These are phyloP conservation scores for Scelioninae gen. 1 DNA, from an alignment of 2,888 invertebrate genomes.

Conservation along the genomic window DNA sequence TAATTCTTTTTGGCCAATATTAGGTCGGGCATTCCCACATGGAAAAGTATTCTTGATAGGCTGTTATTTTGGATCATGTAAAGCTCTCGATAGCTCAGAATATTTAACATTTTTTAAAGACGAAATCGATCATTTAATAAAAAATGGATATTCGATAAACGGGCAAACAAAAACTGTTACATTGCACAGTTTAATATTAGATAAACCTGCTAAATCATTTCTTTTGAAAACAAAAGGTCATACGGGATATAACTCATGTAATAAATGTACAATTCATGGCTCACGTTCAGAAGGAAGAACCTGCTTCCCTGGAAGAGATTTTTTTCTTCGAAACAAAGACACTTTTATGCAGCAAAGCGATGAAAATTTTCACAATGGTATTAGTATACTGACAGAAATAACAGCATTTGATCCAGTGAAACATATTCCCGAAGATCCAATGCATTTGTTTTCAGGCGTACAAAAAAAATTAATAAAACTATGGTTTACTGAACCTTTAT, in stretches of 20 bases:
- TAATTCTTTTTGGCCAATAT: conserved; percentile 28
- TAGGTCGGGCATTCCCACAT: conserved; percentile 5
- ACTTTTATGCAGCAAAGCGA: conserved; percentile 3
- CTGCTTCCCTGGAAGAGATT: conserved; percentile 5
- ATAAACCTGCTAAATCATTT: conserved; percentile 41
- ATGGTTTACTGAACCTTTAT: too few relatives aligned
- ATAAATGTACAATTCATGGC: conserved; percentile 22
- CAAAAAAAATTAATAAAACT: conserved; percentile 8
- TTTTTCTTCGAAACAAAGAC: conserved; percentile 24
- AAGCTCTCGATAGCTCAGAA: conserved; percentile 12
- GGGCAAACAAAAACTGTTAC: conserved; percentile 2
- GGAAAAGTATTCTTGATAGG: conserved; percentile 29
- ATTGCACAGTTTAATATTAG: conserved; percentile 27
- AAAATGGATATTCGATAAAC: neutral
- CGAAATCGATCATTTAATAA: conserved; percentile 3
- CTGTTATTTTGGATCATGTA: conserved; percentile 17
- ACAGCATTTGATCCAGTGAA: neutral
- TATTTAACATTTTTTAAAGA: conserved; percentile 4
- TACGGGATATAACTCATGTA: conserved; percentile 25
- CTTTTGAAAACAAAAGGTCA: conserved; percentile 34
- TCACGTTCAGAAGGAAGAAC: conserved; percentile 1
- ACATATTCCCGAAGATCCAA: conserved; percentile 11
- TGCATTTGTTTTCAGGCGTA: conserved; percentile 20
- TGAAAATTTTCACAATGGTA: neutral
- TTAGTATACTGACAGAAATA: conserved; percentile 1